These are phyloP conservation scores for Danionella dracula DNA, from an alignment of 2,797 vertebrate species.

Conservation along the genomic window DNA sequence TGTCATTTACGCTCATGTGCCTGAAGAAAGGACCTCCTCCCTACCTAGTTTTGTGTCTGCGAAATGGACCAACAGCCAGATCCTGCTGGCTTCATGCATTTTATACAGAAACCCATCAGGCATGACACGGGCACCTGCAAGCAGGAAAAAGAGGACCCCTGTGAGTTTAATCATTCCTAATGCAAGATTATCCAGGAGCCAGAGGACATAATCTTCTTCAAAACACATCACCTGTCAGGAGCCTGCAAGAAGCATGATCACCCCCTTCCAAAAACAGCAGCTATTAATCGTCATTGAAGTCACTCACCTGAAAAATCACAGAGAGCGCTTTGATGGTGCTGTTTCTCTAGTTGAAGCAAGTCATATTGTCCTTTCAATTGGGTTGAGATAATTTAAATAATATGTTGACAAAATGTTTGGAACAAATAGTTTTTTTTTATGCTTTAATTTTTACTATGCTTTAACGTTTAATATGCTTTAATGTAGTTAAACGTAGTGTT, in stretches of 20 bases:
- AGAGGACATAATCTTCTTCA: slow-evolving; percentile 46
- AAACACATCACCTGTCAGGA: slow-evolving; percentile 44
- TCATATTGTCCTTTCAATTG: background rate
- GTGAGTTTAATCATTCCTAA: slow-evolving; percentile 55
- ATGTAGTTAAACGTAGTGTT: too few species aligned
- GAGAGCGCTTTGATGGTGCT: background rate
- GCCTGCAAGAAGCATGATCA: slow-evolving; percentile 25
- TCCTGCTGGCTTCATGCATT: slow-evolving; percentile 32
- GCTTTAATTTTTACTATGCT: too few species aligned
- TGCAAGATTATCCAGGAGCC: slow-evolving; percentile 54
- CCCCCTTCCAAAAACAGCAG: slow-evolving; percentile 25
- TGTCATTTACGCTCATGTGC: slow-evolving; percentile 36
- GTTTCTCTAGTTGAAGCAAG: slow-evolving; percentile 6
- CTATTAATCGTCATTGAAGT: slow-evolving; percentile 40
- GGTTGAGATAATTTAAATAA: background rate
- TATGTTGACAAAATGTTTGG: too few species aligned
- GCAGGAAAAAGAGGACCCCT: slow-evolving; percentile 42
- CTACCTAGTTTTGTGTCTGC: slow-evolving; percentile 1
- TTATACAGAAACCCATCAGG: slow-evolving; percentile 51
- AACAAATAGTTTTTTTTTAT: too few species aligned
- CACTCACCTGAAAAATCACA: slow-evolving; percentile 31
- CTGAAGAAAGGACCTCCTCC: slow-evolving; percentile 8
- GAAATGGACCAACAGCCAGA: slow-evolving; percentile 32
- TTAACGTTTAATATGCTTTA: too few species aligned
- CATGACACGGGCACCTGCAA: slow-evolving; percentile 55